These are phyloP conservation scores for Parasteatoda lunata DNA, from an alignment of 2,888 invertebrate species.

Conservation along the genomic window DNA sequence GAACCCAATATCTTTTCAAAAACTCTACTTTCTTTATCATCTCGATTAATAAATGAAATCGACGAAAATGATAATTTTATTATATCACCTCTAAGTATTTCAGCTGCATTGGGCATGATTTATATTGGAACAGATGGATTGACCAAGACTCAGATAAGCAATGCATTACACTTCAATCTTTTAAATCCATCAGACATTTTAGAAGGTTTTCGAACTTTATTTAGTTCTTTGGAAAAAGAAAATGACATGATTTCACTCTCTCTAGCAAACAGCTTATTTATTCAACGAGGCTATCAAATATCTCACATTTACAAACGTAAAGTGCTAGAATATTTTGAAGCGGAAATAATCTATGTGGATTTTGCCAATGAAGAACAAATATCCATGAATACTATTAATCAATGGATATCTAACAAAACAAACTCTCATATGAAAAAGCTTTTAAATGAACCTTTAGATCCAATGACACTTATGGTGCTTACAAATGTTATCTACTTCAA, in stretches of 20 bases:
- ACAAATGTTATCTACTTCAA: constrained; percentile 92
- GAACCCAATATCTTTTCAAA: constrained; percentile 1
- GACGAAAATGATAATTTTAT: constrained; percentile 67
- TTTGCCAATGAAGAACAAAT: constrained; percentile 33
- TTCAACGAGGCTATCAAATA: constrained; percentile 36
- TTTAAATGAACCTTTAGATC: constrained; percentile 74
- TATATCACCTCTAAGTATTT: constrained; percentile 74
- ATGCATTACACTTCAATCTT: constrained; percentile 66
- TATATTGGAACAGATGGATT: constrained; percentile 73
- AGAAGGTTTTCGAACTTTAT: constrained; percentile 36
- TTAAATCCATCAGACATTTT: constrained; percentile 21
- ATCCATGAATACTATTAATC: constrained; percentile 38
- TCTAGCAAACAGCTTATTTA: constrained; percentile 50
- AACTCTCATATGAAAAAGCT: constrained; percentile 35
- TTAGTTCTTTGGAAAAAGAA: constrained; percentile 15
- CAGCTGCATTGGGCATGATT: constrained; percentile 74
- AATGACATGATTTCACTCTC: constrained; percentile 14
- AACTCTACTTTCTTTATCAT: constrained; percentile 25
- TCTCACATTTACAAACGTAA: constrained; percentile 21
- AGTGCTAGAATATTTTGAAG: constrained; percentile 28
- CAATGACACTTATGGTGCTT: constrained; percentile 81
- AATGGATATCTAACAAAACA: constrained; percentile 51
- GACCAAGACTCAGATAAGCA: constrained; percentile 73
- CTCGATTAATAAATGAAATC: constrained; percentile 24
- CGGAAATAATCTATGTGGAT: constrained; percentile 32